Conservation (phyloP, 1,140 invertebrate genomes). For the Diuraphis noxia region DNA sequence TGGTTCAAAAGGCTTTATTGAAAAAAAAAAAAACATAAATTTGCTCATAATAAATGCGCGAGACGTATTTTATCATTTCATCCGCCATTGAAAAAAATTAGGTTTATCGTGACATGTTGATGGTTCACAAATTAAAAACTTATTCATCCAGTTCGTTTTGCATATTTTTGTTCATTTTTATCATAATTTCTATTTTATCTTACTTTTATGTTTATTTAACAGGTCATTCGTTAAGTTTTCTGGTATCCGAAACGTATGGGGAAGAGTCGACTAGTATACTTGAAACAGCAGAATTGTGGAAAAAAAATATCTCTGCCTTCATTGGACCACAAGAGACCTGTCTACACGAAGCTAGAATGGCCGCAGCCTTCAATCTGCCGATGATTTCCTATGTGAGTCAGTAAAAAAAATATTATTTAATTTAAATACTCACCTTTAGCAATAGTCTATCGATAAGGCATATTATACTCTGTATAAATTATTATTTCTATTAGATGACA, state of each 20-base stretch:
- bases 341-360: conserved; percentile 90
- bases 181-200: background rate
- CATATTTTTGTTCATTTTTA: background rate
- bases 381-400: conserved; percentile 81
- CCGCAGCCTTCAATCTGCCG: conserved; percentile 89
- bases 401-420: background rate
- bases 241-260: conserved; percentile 87
- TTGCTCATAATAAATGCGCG: background rate
- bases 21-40: conserved; percentile 6
- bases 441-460: no score
- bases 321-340: conserved; percentile 96
- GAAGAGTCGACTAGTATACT: conserved; percentile 83
- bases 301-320: conserved; percentile 81
- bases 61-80: background rate
- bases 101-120: background rate
- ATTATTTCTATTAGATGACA: no score
- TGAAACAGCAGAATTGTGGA: conserved; percentile 84
- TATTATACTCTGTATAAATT: no score
- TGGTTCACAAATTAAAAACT: background rate
- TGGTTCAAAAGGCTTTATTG: background rate
- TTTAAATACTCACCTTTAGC: background rate
- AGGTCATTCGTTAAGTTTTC: conserved; percentile 23
- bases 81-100: background rate
- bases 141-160: background rate
- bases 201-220: background rate